Base-by-base conservation (phyloP, 2,888 invertebrate genomes). In the Maniola hyperantus region DNA sequence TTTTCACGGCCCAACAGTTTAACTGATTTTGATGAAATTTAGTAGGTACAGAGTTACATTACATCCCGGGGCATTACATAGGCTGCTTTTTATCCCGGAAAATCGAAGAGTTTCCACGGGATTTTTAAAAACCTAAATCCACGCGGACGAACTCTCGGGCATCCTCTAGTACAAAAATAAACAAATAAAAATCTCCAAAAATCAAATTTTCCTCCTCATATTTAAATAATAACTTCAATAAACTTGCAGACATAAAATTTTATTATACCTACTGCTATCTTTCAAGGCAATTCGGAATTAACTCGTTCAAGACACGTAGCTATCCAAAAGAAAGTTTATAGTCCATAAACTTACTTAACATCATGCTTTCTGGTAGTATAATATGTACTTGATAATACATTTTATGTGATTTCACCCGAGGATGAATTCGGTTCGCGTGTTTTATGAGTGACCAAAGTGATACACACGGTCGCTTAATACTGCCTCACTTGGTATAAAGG, bases 271-370 rank as follows among this genome's bases (percentile, higher is more conserved):
- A 68, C 63, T 54, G 64, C 64, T 65, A 69, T 70, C 63, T 68
- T 62, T 66, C 63, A 69, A 66, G 59, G 57, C 65, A 67, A 57
- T 72, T 62, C 62, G 42, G 64, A 74, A 74, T 74, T 69, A 73
- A 72, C 71, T 69, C 68, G 42, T 66, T 15, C 39, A 65, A 66
- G 66, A 74, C 73, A 74, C 73, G 76, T 77, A 81, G 71, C 57
- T 50, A 70, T 81, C 82, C 81, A 81, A 82, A 84, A 82, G 80
- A 79, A 81, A 80, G 78, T 89, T 87, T 88, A 89, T 84, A 73
- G 73, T 60, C 80, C 80, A 86, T 89, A 89, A 89, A 88, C 77
- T 82, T 80, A 85, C 81, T 84, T 85, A 85, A 84, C 85, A 83
- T 85, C 79, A 78, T 77, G 79, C 79, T 81, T 82, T 80, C 77